Evolutionary conservation across 2,113 vertebrate species (phyloP).

Genomic region (Numida meleagris): DNA sequence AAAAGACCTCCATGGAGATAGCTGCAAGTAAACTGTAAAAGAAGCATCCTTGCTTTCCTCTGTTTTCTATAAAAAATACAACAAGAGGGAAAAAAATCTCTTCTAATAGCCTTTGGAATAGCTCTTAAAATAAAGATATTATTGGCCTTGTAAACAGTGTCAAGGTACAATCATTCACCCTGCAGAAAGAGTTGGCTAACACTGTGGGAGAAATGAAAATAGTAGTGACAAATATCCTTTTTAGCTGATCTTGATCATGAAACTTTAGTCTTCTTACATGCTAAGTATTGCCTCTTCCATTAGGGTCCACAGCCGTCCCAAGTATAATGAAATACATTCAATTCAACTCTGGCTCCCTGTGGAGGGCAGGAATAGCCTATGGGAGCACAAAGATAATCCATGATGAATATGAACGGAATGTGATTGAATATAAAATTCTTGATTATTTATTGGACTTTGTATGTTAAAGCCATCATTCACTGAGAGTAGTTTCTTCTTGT

Average conservation of each 20-base stretch:
- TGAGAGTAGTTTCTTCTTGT: constrained; percentile 45
- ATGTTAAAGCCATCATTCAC: constrained; percentile 57
- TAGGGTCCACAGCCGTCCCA: constrained; percentile 37
- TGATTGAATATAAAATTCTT: constrained; percentile 74
- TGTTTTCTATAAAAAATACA: neutral
- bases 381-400: constrained; percentile 71
- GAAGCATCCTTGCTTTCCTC: neutral
- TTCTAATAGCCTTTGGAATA: constrained; percentile 28
- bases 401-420: constrained; percentile 65
- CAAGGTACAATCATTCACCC: constrained; percentile 13
- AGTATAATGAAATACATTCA: constrained; percentile 35
- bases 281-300: constrained; percentile 39
- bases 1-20: neutral
- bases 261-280: constrained; percentile 42
- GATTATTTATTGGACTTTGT: constrained; percentile 75
- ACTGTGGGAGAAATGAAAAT: neutral
- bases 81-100: neutral
- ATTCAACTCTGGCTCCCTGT: constrained; percentile 12
- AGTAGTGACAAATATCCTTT: constrained; percentile 24
- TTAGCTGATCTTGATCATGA: neutral
- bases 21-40: constrained; percentile 30
- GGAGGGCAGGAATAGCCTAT: constrained; percentile 60
- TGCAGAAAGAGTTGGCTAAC: neutral
- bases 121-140: constrained; percentile 50
- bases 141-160: constrained; percentile 38